Base-by-base conservation (phyloP, 1,140 invertebrate genomes). In the Polypedilum pembai region DNA sequence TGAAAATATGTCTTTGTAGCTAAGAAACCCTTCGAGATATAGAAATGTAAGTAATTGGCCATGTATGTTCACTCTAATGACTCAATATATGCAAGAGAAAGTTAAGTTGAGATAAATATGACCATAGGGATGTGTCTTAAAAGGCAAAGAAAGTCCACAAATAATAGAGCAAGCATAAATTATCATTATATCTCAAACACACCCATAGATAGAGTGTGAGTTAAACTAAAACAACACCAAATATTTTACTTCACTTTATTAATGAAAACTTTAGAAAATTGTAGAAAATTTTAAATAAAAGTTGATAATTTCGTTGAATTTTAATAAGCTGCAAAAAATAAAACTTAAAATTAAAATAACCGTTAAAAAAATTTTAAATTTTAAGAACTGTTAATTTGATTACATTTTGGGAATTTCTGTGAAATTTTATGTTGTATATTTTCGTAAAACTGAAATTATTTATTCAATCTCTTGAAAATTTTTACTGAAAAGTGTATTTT, bases 61-160 rank as follows among this genome's bases (percentile, higher is more conserved):
- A 56, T 56, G 45, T 56, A n/a, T 15, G 45, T 33, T 33, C 24
- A 33, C 24, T 56, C 45, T 56, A 56, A 56, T 56, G 45, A 56
- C 45, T 56, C n/a, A n/a, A 56, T 56, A 3, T 33, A 33, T 33
- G 24, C 24, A 5, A 33, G 24, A 33, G n/a, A n/a, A n/a, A n/a
- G n/a, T n/a, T n/a, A 33, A 56, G n/a, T n/a, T 56, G 12, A 56
- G 45, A 56, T 56, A 56, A 56, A 56, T 56, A 56, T 56, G 45
- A 56, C 45, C 45, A 56, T 15, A 56, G 45, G 45, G 45, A 56
- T 15, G 15, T n/a, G 4, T 56, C 12, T 56, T 4, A 56, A 12
- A 56, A n/a, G 8, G 3, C 45, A n/a, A 56, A 56, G 45, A 56
- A 56, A 56, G n/a, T 56, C 12, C 45, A n/a, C n/a, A 56, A 56